A percentile compares a stretch with the other conserved stretches of the same genome.
These are phyloP conservation scores for Holothuria glaberrima DNA, from an alignment of 35 echinoderm and acorn worm species.

Conservation along the genomic window DNA sequence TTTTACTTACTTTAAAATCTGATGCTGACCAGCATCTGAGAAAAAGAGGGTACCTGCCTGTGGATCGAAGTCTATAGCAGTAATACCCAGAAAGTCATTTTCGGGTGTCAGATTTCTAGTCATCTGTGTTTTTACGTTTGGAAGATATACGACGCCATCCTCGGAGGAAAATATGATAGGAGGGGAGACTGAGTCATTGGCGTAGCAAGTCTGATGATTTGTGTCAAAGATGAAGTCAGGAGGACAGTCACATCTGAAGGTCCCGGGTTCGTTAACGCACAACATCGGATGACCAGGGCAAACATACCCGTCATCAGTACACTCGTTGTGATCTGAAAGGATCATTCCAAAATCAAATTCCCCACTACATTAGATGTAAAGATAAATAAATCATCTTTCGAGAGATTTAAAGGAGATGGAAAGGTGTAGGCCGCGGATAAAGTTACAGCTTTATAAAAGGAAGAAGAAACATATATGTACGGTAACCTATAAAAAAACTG, in stretches of 20 bases:
- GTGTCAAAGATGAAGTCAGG: background rate
- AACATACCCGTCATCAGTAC: background rate
- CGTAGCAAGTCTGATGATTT: conserved; percentile 8
- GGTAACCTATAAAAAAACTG: too few relatives aligned
- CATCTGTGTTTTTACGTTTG: background rate
- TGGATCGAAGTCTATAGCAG: background rate
- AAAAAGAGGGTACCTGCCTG: conserved; percentile 8
- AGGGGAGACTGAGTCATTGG: background rate
- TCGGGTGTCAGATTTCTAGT: background rate
- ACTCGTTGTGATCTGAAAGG: conserved; percentile 26
- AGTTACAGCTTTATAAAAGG: too few relatives aligned
- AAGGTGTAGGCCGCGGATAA: background rate
- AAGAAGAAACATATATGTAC: too few relatives aligned
- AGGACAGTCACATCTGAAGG: conserved; percentile 28
- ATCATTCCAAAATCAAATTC: too few relatives aligned
- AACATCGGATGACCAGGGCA: conserved; percentile 10
- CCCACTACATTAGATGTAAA: too few relatives aligned
- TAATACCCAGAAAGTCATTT: background rate
- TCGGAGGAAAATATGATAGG: conserved; percentile 6
- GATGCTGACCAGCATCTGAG: background rate
- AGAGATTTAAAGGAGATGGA: background rate
- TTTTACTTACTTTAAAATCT: conserved; percentile 28
- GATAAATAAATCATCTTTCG: too few relatives aligned
- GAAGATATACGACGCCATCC: background rate
- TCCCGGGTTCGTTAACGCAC: conserved; percentile 4